Base-by-base conservation (phyloP, 1,140 invertebrate species). In the Meteorus sp. region DNA sequence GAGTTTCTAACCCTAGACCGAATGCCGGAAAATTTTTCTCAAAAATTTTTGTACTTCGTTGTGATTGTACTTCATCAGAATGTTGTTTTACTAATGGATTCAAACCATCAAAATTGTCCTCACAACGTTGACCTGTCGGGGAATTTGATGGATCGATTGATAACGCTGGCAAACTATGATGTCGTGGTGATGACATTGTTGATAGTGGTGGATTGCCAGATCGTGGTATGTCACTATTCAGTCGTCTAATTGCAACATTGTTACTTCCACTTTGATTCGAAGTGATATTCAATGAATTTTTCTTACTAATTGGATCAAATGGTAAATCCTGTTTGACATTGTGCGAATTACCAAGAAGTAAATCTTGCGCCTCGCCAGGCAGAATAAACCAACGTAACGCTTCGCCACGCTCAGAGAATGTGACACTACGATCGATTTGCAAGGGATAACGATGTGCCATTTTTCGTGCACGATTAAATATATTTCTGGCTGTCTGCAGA, bases 371-470 rank as follows among this genome's bases (percentile, higher is more conserved):
- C 74, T 90, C 88, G 65, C 85, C 85, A 0, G 88, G 88, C 41
- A 95, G 75, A 82, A 95, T 87, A 73, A 94, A 95, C 93, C 93
- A 95, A 52, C 92, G 79, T 9, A 94, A 77, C 48, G 83, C 81
- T 61, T 89, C 85, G 17, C 86, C 83, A 41, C 85, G 76, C 31
- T 85, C 82, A 67, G 89, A 85, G 31, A 93, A 86, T 13, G 67
- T 76, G 7, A 88, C 82, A 54, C 84, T 85, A 62, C 90, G 89
- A 67, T 94, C 91, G 15, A 77, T 74, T 13, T 86, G 84, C 39
- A 90, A 79, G 7, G 89, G 85, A 67, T 84, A 86, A 59, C 87
- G 82, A 74, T 89, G 86, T 8, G 88, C 89, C 68, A 88, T 85
- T 83, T 92, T 92, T 67, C 86, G 78, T 6, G 91, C 87, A 66